These are phyloP conservation scores for Whitmania pigra DNA, from an alignment of 1,140 invertebrate species.

Conservation along the genomic window DNA sequence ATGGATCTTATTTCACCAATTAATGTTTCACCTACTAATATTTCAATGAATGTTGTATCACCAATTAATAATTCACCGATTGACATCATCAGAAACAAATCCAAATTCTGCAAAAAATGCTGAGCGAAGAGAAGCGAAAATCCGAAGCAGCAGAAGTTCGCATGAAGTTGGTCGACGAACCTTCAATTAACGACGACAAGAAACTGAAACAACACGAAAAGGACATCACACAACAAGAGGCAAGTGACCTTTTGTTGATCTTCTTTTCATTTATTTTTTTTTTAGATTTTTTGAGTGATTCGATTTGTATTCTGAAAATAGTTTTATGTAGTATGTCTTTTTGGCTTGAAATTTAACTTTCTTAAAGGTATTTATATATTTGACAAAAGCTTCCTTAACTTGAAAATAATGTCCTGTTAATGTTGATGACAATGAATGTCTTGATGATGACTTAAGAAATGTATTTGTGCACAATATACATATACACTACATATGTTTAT, in stretches of 20 bases:
- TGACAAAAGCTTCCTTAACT: too few species aligned
- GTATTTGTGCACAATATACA: too few species aligned
- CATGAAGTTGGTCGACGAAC: conserved; percentile 3
- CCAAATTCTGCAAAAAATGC: conserved; percentile 34
- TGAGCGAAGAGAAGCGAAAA: conserved; percentile 38
- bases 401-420: too few species aligned
- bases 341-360: too few species aligned
- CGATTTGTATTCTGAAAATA: too few species aligned
- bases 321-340: too few species aligned
- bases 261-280: conserved; percentile 11
- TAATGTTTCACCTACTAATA: too few species aligned
- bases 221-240: conserved; percentile 24
- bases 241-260: background rate
- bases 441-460: background rate
- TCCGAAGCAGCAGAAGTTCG: conserved; percentile 19
- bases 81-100: conserved; percentile 30
- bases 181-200: conserved; percentile 12
- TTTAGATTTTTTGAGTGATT: background rate
- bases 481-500: too few species aligned
- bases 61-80: too few species aligned
- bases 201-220: conserved; percentile 20
- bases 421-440: background rate
- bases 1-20: too few species aligned
- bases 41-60: too few species aligned
- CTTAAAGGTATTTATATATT: too few species aligned